Evolutionary conservation across 2,888 invertebrate species (phyloP).

Genomic region (Heterodera filipjevi): DNA sequence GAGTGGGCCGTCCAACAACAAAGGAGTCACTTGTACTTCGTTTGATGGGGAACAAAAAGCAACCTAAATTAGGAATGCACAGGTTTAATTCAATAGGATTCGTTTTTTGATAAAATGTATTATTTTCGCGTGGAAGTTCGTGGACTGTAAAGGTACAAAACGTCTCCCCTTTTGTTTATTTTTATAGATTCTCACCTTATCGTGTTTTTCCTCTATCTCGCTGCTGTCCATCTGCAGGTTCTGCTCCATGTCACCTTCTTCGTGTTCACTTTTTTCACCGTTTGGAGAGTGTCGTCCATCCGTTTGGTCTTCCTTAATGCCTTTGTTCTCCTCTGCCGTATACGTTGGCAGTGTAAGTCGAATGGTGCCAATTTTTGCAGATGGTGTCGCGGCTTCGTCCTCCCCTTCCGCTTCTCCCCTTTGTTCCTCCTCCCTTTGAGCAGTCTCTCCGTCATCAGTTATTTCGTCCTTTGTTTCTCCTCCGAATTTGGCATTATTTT

Average conservation of each 20-base stretch:
- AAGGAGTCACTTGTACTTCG: background rate
- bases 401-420: background rate
- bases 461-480: conserved; percentile 7
- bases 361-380: no score
- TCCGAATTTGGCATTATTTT: background rate
- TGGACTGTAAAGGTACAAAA: no score
- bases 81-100: no score
- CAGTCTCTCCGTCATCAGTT: background rate
- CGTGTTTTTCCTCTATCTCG: background rate
- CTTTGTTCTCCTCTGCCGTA: no score
- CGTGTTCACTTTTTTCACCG: background rate
- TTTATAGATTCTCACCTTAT: background rate
- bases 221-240: background rate
- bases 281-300: background rate
- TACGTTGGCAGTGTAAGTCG: no score
- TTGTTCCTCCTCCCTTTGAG: background rate
- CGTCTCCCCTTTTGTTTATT: no score
- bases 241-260: background rate
- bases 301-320: no score
- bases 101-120: no score
- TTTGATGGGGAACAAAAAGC: background rate
- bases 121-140: no score
- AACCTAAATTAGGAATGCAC: background rate
- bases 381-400: no score
- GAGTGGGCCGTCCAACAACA: background rate